Conservation (phyloP, 1,140 invertebrate genomes). For the Scaptomyza pallida region DNA sequence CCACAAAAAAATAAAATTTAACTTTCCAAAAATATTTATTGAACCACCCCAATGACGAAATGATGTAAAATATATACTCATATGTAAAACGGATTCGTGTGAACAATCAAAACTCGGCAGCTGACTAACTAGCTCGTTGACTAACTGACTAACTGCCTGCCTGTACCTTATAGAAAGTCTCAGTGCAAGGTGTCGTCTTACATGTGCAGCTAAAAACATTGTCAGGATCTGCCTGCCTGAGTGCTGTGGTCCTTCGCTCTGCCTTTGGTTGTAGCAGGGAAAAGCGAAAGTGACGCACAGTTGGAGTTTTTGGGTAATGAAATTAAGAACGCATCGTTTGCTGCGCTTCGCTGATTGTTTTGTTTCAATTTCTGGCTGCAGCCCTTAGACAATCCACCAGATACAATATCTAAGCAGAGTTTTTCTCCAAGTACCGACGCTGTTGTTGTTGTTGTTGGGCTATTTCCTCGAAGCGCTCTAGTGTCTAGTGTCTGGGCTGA, state of each 20-base stretch:
- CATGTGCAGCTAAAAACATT: conserved; percentile 46
- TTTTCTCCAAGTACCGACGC: conserved; percentile 46
- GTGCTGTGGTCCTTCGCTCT: neutral
- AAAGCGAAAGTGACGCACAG: conserved; percentile 75
- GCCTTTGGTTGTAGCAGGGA: conserved; percentile 9
- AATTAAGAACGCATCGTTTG: conserved; percentile 79
- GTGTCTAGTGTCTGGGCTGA: conserved; percentile 2
- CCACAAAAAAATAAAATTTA: no score
- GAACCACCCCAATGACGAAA: no score
- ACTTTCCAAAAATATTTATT: no score
- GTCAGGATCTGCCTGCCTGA: conserved; percentile 24
- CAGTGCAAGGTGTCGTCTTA: conserved; percentile 67
- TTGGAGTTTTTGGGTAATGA: conserved; percentile 71
- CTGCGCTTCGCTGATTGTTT: conserved; percentile 77
- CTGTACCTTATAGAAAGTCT: conserved; percentile 8
- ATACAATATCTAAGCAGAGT: conserved; percentile 19
- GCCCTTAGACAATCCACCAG: conserved; percentile 41
- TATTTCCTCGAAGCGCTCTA: conserved; percentile 57
- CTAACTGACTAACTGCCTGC: conserved; percentile 18
- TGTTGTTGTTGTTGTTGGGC: conserved; percentile 12
- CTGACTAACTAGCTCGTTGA: conserved; percentile 16
- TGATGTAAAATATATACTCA: no score
- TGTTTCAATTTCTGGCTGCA: conserved; percentile 77
- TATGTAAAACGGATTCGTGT: conserved; percentile 3
- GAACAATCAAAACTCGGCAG: conserved; percentile 1